Base-by-base conservation (phyloP, 2,888 invertebrate genomes). In the Silvanus unidentatus region DNA sequence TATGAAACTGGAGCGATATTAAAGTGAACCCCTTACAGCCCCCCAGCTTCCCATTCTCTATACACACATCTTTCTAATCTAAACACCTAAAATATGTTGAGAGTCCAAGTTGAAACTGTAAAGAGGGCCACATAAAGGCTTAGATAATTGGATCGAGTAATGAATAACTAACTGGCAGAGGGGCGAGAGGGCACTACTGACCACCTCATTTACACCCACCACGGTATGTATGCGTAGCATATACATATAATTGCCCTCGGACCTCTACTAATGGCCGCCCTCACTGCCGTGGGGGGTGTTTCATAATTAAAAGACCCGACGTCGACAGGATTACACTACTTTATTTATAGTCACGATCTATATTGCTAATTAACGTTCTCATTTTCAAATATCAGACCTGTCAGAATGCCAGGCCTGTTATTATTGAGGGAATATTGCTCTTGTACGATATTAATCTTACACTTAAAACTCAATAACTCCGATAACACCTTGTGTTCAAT, bases 261-360 rank as follows among this genome's bases (percentile, higher is more conserved):
- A 56, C 54, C 52, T 57, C 52, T 53, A 49, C 61, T 62, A 61
- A 61, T 63, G 59, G 60, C 57, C 60, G 60, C 62, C 62, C 63
- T 57, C 59, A 50, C 57, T 55, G 57, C 57, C 62, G n/a, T 59
- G 55, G 55, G 58, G 63, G 63, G 64, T 58, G 59, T 60, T 65
- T 59, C 64, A 67, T 69, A 68, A 69, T 69, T 69, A 69, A 69
- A 69, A 68, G 64, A 64, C 64, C n/a, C 65, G 62, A 59, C 64
- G 62, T 64, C 62, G 64, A 63, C 62, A 61, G 64, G 66, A 66
- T 68, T 67, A 66, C 66, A 66, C 65, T 65, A 66, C 65, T 69
- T 70, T 70, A 70, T 70, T 69, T 69, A 70, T 69, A 68, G 70
- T 70, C 70, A 70, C 70, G 70, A 70, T 70, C 70, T 70, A 67